These are phyloP conservation scores for Clarias magur DNA, from an alignment of 2,113 vertebrate genomes.

Conservation along the genomic window DNA sequence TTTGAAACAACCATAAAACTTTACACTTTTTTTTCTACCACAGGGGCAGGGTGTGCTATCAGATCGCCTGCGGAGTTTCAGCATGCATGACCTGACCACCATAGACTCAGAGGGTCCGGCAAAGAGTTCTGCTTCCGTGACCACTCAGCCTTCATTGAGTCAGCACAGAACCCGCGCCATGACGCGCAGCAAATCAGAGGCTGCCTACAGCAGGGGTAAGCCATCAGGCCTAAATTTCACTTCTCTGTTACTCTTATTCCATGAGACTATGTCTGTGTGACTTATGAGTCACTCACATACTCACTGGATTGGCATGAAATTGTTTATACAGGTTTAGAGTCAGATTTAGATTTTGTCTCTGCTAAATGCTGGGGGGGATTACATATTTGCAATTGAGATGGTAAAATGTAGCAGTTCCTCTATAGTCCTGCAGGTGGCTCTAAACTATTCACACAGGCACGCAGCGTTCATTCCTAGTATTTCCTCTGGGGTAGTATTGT, in stretches of 20 bases:
- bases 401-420: too few species aligned
- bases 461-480: too few species aligned
- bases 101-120: slow-evolving; percentile 79
- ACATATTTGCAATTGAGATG: too few species aligned
- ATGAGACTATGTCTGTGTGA: neutral
- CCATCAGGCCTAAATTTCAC: neutral
- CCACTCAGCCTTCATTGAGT: slow-evolving; percentile 73
- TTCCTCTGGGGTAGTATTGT: neutral
- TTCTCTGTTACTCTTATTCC: neutral
- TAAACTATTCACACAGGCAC: too few species aligned
- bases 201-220: slow-evolving; percentile 81
- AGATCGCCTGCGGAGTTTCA: slow-evolving; percentile 94
- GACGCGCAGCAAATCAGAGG: slow-evolving; percentile 87
- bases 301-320: slow-evolving; percentile 22
- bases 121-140: slow-evolving; percentile 58
- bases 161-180: slow-evolving; percentile 82
- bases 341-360: neutral
- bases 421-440: too few species aligned
- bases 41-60: slow-evolving; percentile 95
- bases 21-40: neutral
- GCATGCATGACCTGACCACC: slow-evolving; percentile 95
- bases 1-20: neutral
- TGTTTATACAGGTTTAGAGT: neutral
- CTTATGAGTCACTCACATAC: neutral
- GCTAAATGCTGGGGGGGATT: neutral